Conservation (phyloP, 1,140 invertebrate species). For the Hycleus phaleratus region DNA sequence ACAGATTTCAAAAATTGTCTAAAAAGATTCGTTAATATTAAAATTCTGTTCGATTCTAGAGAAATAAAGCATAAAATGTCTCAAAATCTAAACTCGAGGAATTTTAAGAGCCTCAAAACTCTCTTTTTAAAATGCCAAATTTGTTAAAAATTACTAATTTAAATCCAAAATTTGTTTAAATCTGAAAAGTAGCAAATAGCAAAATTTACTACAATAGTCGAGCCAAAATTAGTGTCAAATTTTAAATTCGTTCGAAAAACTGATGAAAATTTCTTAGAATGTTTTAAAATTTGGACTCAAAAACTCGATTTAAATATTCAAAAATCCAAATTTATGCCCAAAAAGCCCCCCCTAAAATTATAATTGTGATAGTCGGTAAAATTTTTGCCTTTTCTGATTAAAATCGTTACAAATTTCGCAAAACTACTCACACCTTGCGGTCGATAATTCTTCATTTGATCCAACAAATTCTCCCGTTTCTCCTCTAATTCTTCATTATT, state of each 20-base stretch:
- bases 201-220: too few species aligned
- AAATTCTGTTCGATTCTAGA: too few species aligned
- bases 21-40: constrained; percentile 33
- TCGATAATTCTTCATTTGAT: constrained; percentile 75
- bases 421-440: constrained; percentile 65
- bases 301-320: background rate
- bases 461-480: constrained; percentile 51
- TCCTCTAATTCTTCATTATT: constrained; percentile 22
- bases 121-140: background rate
- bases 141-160: background rate
- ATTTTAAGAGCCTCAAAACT: background rate
- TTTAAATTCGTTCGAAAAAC: too few species aligned
- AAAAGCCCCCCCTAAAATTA: background rate
- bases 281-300: background rate
- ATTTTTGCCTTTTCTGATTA: too few species aligned
- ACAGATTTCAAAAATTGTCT: constrained; percentile 94
- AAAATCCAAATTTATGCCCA: background rate
- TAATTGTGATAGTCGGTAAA: too few species aligned
- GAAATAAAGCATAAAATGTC: too few species aligned
- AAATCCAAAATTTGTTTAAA: background rate
- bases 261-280: background rate
- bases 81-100: background rate
- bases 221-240: too few species aligned
- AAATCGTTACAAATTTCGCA: too few species aligned
- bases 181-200: background rate